These are phyloP conservation scores for Drosophila robusta DNA, from an alignment of 2,888 invertebrate species.

Conservation along the genomic window DNA sequence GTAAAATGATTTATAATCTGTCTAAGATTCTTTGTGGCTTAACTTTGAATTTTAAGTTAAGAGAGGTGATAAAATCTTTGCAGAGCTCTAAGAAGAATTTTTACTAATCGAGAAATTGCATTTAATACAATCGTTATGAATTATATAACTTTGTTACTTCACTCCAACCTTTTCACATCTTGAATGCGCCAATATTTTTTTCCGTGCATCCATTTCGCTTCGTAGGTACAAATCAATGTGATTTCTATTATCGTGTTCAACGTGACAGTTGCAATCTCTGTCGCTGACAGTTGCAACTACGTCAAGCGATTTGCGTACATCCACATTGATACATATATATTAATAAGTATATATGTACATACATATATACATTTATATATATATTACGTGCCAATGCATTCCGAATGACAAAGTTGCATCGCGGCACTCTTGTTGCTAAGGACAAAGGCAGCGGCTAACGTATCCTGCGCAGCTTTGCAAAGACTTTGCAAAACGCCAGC, in stretches of 20 bases:
- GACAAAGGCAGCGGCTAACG: conserved; percentile 8
- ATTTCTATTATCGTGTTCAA: conserved; percentile 5
- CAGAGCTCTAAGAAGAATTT: too few relatives aligned
- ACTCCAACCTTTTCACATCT: too few relatives aligned
- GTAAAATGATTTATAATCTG: conserved; percentile 28
- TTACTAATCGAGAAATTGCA: too few relatives aligned
- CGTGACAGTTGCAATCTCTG: conserved; percentile 23
- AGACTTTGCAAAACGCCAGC: conserved; percentile 15
- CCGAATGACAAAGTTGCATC: conserved; percentile 16
- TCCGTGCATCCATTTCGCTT: neutral
- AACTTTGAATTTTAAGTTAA: neutral
- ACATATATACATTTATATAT: too few relatives aligned
- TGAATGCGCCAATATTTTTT: neutral
- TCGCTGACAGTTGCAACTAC: conserved; percentile 46
- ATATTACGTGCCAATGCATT: neutral
- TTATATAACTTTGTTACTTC: too few relatives aligned
- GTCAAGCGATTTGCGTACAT: conserved; percentile 30
- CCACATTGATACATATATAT: neutral
- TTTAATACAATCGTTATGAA: too few relatives aligned
- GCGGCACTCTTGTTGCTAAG: neutral
- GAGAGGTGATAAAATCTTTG: neutral
- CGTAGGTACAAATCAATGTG: conserved; percentile 17
- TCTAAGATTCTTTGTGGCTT: conserved; percentile 1
- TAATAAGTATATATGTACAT: too few relatives aligned
- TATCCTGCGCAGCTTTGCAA: conserved; percentile 14